phyloP scores from a whole-genome alignment of 2,888 invertebrate genomes.

The Epinotia nisella region DNA sequence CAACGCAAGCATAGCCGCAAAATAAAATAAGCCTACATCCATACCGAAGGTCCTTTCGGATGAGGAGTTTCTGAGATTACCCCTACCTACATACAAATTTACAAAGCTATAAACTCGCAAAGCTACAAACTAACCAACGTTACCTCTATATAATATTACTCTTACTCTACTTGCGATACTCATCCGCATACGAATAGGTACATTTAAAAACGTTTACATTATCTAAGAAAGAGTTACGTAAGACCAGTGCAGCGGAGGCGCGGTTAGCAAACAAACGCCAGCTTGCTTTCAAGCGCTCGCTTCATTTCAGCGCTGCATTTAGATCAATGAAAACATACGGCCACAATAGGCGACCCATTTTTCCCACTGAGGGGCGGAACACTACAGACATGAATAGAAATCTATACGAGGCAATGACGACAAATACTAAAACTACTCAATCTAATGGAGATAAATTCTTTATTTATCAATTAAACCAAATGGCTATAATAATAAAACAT shows the following conservation, averaged over 20 bases:
- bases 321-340: constrained; percentile 42
- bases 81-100: too few relatives aligned
- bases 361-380: constrained; percentile 4
- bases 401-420: constrained; percentile 4
- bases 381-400: constrained; percentile 22
- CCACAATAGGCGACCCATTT: constrained; percentile 39
- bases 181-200: background rate
- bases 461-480: constrained; percentile 42
- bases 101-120: too few relatives aligned
- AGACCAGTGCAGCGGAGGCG: constrained; percentile 15
- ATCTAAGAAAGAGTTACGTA: constrained; percentile 5
- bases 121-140: too few relatives aligned
- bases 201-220: background rate
- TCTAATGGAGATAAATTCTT: constrained; percentile 44
- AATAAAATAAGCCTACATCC: too few relatives aligned
- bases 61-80: too few relatives aligned
- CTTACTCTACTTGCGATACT: too few relatives aligned
- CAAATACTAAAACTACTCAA: constrained; percentile 27
- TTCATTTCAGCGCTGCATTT: constrained; percentile 43
- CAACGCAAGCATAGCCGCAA: too few relatives aligned
- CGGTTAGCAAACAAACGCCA: constrained; percentile 22
- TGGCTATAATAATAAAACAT: constrained; percentile 40
- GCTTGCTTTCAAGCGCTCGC: constrained; percentile 32
- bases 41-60: too few relatives aligned
- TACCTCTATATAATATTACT: too few relatives aligned